Percentiles rank a stretch among this genome's conserved stretches.
Conservation (phyloP, 1,140 invertebrate genomes). For the Araneus ventricosus region DNA sequence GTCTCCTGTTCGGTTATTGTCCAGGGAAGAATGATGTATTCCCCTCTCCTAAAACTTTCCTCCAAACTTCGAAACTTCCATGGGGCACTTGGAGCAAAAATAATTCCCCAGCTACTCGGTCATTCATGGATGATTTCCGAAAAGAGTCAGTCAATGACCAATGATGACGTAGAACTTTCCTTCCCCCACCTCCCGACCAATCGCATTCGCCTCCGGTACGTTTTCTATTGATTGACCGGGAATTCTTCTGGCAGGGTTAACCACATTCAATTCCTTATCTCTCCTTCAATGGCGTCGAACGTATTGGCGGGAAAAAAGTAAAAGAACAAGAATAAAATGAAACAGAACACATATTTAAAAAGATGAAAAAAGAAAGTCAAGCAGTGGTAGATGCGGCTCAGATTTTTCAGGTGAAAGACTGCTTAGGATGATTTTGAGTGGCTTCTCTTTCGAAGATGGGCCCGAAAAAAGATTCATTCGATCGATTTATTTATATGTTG, state of each 20-base stretch:
- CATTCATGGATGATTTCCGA: conserved; percentile 65
- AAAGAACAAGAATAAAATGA: not conserved
- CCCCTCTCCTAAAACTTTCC: not conserved
- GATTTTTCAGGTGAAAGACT: not conserved
- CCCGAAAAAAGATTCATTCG: not conserved
- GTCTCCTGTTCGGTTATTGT: not conserved
- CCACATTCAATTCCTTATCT: conserved; percentile 31
- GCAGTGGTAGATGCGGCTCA: not conserved
- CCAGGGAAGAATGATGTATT: not conserved
- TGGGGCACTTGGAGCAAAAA: conserved; percentile 33
- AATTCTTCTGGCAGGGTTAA: conserved; percentile 2
- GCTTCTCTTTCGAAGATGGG: not conserved
- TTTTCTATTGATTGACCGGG: conserved; percentile 62
- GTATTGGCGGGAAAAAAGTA: conserved; percentile 1
- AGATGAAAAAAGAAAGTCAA: not conserved
- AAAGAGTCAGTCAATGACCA: conserved; percentile 64
- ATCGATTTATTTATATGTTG: not conserved
- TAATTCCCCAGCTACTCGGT: conserved; percentile 39
- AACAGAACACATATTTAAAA: not conserved
- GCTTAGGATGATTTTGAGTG: not conserved
- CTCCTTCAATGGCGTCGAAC: not conserved
- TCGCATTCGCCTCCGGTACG: conserved; percentile 43
- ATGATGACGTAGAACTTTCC: conserved; percentile 55
- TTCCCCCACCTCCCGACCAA: conserved; percentile 30
- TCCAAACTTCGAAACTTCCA: not conserved